Evolutionary conservation across 2,797 vertebrate genomes (phyloP), one percentile per base, ranked within the genome.

Genomic region (Lates japonicus): DNA sequence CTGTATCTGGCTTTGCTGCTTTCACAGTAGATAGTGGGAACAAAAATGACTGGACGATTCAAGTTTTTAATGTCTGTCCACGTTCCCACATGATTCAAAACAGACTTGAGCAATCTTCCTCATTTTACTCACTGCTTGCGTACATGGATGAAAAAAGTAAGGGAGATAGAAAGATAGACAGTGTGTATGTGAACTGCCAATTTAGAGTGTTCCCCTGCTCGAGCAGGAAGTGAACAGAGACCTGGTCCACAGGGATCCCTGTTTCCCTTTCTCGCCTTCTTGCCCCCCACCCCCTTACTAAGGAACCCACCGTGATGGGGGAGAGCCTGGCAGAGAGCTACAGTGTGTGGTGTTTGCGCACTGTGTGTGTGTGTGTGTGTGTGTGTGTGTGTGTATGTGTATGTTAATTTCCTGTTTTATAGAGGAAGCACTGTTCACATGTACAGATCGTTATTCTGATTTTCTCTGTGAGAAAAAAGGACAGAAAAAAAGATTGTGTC

Each of bases 391-490:
- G 83, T 71, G 20, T 6, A 25, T 17, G 49, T 51, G 70, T 46
- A 14, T 90, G 67, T 81, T 90, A 86, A 94, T 93, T 95, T 95
- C 93, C 93, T 92, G 88, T 94, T 90, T 92, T 92, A 88, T 95
- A 85, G 88, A 93, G 91, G 92, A 94, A 95, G 90, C 89, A 76
- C 87, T 87, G 88, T 93, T 93, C 76, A 88, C 90, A 81, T 94
- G 92, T 89, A 88, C 71, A 86, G 87, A 94, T 92, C 78, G 65
- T 88, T 82, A 84, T 86, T 88, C 83, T 31, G 87, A 87, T 88
- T 90, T 82, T 71, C 80, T 90, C 88, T 95, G 94, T 93, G 95
- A 94, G 94, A 94, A 94, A 94, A 87, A 73, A 72, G 48, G 73
- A 63, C 39, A 78, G 75, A 54, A 88, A 83, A 72, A 86, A 78